Base-by-base conservation (phyloP, 2,888 invertebrate species). In the Piscicola geometra region DNA sequence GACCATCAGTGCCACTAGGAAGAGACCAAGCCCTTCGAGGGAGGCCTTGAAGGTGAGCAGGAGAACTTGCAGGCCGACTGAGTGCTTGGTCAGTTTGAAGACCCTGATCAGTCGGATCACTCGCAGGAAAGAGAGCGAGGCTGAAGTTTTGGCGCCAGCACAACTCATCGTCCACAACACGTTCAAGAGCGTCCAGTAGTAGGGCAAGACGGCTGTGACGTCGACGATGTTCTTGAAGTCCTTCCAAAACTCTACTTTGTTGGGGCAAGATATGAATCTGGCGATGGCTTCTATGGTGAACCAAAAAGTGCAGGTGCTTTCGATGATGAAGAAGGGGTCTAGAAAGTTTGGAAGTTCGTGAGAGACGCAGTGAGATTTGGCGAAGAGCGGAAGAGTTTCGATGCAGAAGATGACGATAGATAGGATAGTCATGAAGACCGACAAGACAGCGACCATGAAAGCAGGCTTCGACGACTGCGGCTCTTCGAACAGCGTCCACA, bases 71-170 rank as follows among this genome's bases (percentile, higher is more conserved):
- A 87, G 83, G 32, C 87, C 87, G 1, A 86, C 84, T 1, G 87
- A 88, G 80, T 87, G 87, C 80, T 86, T 86, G 71, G 86, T 86
- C 75, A 87, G 82, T 80, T 87, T 87, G 81, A 87, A 87, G 76
- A 87, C 82, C 77, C 85, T 78, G 25, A 85, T 82, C 50, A 87
- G 81, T 50, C 87, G 82, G 21, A 88, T 84, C 30, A 88, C 87
- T 75, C 87, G 82, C 36, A 87, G 82, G 75, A 87, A 87, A 21
- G 87, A 86, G 41, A 87, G 84, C 1, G 86, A 86, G 35, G 86
- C 84, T 33, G 86, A 85, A 18, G 84, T 84, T 75, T 85, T 85
- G n/a, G 84, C 85, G 75, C 82, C 83, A 50, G 83, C 83, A 78
- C 84, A 84, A 77, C 81, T 82, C 80, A 82, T 82, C 66, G 80